Conservation (phyloP, 2,888 invertebrate species). For the Cephus rjabovi region DNA sequence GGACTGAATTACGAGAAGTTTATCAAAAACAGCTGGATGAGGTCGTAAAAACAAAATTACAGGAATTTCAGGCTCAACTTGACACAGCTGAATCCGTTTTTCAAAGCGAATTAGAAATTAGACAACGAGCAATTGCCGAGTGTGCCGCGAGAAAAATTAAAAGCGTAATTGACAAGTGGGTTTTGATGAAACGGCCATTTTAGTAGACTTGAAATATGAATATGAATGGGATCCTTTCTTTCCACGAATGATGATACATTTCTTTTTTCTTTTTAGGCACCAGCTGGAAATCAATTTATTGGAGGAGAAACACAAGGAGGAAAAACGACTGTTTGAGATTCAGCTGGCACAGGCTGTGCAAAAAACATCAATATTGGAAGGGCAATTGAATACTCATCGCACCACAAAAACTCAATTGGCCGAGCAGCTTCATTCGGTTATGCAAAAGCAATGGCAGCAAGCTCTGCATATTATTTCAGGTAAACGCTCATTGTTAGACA, state of each 20-base stretch:
- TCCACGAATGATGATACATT: neutral
- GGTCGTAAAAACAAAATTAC: slow-evolving; percentile 80
- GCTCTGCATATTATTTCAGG: slow-evolving; percentile 77
- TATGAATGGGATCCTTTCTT: slow-evolving; percentile 4
- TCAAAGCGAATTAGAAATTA: slow-evolving; percentile 73
- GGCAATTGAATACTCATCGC: slow-evolving; percentile 68
- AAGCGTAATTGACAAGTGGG: slow-evolving; percentile 76
- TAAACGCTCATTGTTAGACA: slow-evolving; percentile 14
- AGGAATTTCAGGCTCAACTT: slow-evolving; percentile 81
- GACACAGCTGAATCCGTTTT: slow-evolving; percentile 77
- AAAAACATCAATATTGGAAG: slow-evolving; percentile 75
- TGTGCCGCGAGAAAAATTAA: slow-evolving; percentile 79
- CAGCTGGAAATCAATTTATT: slow-evolving; percentile 80
- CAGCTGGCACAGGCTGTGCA: slow-evolving; percentile 78
- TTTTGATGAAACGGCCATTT: neutral
- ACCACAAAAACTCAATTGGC: slow-evolving; percentile 76
- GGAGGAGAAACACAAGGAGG: slow-evolving; percentile 84
- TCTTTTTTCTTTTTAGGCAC: slow-evolving; percentile 69
- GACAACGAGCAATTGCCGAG: slow-evolving; percentile 77
- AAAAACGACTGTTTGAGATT: slow-evolving; percentile 78
- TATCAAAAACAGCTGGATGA: slow-evolving; percentile 86
- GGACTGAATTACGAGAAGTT: slow-evolving; percentile 77
- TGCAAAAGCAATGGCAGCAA: slow-evolving; percentile 86
- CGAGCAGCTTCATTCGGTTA: slow-evolving; percentile 79
- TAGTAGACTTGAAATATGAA: slow-evolving; percentile 17